Base-by-base conservation (phyloP, 2,797 vertebrate genomes). In the Anabas testudineus region DNA sequence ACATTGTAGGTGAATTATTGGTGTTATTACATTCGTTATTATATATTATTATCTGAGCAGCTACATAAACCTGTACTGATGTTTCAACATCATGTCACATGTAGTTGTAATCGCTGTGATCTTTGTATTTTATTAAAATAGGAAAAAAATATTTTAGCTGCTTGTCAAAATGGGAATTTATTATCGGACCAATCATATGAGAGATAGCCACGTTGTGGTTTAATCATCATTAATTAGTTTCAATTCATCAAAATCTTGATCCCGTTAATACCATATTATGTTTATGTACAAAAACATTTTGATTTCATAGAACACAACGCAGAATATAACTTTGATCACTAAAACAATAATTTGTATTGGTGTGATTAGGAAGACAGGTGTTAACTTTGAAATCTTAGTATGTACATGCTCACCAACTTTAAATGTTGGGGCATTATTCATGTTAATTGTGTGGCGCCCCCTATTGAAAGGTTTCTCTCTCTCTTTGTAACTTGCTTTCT, bases 381-480 rank as follows among this genome's bases (percentile, higher is more conserved):
- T 19, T 1, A 9, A 22, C 22, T 12, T 30, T 14, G 2, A 16
- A 61, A 13, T 37, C 3, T 8, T 10, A 6, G 5, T 10, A 8
- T 54, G 21, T 15, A 12, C 10, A 21, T 30, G 1, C 39, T 32
- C 22, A 28, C 32, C 24, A 37, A 32, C 8, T 49, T 61, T 10
- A 2, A 57, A 53, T 37, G 51, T 5, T 26, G 41, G 43, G 7
- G 19, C 0, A 3, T 12, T 13, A 2, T 39, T 32, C 0, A n/a
- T 53, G 34, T 34, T 8, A 15, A 60, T n/a, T 55, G 5, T 75
- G 47, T 36, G 46, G 46, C 22, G 5, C 52, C 34, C 46, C n/a
- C 36, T 43, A 7, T 62, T 48, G n/a, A 54, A 59, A 59, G 21
- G 21, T 3, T 16, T 9, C 9, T 58, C 64, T 52, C 14, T 3